A percentile compares a stretch with the other conserved stretches of the same genome.
phyloP scores from a whole-genome alignment of 2,113 vertebrate genomes.

The Dicaeum eximium region DNA sequence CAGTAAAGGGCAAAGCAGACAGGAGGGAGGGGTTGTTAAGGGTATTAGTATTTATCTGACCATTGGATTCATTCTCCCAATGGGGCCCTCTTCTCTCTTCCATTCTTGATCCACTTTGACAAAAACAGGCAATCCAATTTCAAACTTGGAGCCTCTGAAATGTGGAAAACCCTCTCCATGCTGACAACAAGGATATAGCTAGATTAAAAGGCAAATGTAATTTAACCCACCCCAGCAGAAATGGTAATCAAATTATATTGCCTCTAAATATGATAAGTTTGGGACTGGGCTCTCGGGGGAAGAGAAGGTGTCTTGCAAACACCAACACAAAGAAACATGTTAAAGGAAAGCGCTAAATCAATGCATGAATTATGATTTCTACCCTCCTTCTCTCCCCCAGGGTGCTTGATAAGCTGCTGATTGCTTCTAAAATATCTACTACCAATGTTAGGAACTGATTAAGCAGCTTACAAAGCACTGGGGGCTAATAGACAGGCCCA shows the following conservation, averaged over 20 bases:
- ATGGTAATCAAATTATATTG: conserved; percentile 70
- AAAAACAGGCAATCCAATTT: conserved; percentile 10
- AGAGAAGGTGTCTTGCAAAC: conserved; percentile 54
- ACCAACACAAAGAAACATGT: conserved; percentile 61
- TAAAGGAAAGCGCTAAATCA: conserved; percentile 52
- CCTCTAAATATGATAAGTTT: conserved; percentile 70
- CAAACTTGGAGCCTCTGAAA: conserved; percentile 36
- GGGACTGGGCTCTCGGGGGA: background rate
- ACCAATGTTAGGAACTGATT: conserved; percentile 67
- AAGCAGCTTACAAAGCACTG: conserved; percentile 66
- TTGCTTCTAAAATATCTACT: conserved; percentile 62
- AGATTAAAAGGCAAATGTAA: conserved; percentile 74
- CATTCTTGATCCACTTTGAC: background rate
- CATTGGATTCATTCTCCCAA: background rate
- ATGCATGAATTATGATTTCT: conserved; percentile 26
- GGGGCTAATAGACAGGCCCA: conserved; percentile 60
- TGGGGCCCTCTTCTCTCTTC: background rate
- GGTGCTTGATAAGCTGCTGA: conserved; percentile 62
- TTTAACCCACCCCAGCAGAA: conserved; percentile 68
- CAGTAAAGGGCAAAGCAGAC: background rate
- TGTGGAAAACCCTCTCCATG: background rate
- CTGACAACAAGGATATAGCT: conserved; percentile 37
- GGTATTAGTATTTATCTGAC: background rate
- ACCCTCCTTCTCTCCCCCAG: background rate
- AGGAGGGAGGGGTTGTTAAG: background rate